Base-by-base conservation (phyloP, 2,888 invertebrate genomes). In the Ornithoptera alexandrae region DNA sequence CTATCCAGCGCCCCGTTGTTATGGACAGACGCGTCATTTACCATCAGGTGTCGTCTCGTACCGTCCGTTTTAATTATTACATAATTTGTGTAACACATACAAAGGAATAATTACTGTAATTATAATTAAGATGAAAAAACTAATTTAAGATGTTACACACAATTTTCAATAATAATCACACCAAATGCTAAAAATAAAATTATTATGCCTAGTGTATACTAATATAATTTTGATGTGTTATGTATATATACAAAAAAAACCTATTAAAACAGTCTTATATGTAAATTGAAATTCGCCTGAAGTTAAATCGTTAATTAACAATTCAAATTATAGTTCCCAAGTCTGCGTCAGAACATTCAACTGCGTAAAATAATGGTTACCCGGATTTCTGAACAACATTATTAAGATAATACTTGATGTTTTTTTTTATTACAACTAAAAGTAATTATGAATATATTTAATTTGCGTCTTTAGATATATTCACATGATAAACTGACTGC, bases 271-370 rank as follows among this genome's bases (percentile, higher is more conserved):
- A 30, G 10, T 50, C 15, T 50, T 18, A 50, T 50, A 50, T 50
- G 15, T 5, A 17, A 15, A 50, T 50, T 50, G 15, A 17, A 50
- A 50, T 50, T 50, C 15, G 15, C 5, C 17, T 18, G 15, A 17
- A 50, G 50, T 50, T 17, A 50, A 42, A 61, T 61, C 61, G 8
- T 61, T 61, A 61, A 61, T 42, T 61, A 61, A 61, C 42, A 61
- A 61, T 61, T 61, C 61, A 42, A 61, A 61, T 61, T 20, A 61
- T 42, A 61, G 2, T 20, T 39, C 5, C 42, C 61, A 61, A 61
- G 42, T 42, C 39, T 42, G 3, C 20, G 20, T 61, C 42, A 61
- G 50, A 15, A 50, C 50, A 50, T 50, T 18, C 50, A 50, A 61
- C 42, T 61, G 61, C 61, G n/a, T 12, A 42, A 20, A 61, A 42